Base-by-base conservation (phyloP, 2,888 invertebrate species). In the Drosophila parthenogenetica region DNA sequence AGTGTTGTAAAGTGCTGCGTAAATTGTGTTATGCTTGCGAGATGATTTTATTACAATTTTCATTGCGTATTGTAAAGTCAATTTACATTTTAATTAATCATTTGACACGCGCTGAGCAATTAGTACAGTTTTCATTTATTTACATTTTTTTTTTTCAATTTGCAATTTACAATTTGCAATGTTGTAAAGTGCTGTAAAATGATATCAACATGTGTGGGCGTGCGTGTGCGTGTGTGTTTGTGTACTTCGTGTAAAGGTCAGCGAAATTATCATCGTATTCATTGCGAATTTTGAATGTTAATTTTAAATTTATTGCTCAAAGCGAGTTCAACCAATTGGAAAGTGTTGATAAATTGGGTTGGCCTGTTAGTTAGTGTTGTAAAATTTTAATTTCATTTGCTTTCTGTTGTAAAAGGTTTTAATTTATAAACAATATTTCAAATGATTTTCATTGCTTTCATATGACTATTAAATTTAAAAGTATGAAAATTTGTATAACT, bases 1-100 rank as follows among this genome's bases (percentile, higher is more conserved):
- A 49, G 49, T 49, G 49, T 49, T 49, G 49, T 32, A 29, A 17
- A 48, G 11, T 48, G 39, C 39, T 39, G 39, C 39, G 29, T 14
- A 39, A 39, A 14, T 22, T 42, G 42, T 17, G 32, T 11, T 16
- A 16, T 29, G 48, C 16, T 3, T 25, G 29, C 25, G 13, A 32
- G 11, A 35, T 40, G 43, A 29, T 59, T 14, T n/a, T 8, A 25
- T 46, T 25, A 14, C 4, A 11, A 14, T 10, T 43, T 43, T 1
- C 45, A 45, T 4, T 35, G 11, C 35, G 13, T 25, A 45, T 3
- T 32, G 29, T 32, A 7, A 32, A 49, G 17, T 3, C 13, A 13
- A 49, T 49, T 17, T 35, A 13, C 35, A 35, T 35, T 11, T 17
- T 13, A 35, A 19, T 35, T 35, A 8, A 35, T 17, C 7, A 8